phyloP scores from a whole-genome alignment of 2,888 invertebrate species.

The Physocephala rufipes region DNA sequence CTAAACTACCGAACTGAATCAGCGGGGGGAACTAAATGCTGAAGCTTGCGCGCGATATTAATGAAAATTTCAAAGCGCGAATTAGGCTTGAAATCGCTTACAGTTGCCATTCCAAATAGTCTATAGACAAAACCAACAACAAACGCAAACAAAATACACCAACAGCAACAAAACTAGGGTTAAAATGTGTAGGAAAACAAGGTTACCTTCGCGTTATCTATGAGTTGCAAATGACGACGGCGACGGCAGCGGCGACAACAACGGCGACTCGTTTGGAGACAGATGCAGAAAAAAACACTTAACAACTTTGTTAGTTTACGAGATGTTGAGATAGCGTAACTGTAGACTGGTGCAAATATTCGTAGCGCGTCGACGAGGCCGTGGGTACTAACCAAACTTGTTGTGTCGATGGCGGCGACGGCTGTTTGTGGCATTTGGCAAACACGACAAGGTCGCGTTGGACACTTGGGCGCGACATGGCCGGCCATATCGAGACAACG shows the following conservation, averaged over 20 bases:
- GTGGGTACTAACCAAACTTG: background rate
- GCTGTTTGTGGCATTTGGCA: constrained; percentile 44
- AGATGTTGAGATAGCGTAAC: constrained; percentile 15
- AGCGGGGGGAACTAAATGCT: background rate
- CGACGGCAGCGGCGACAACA: background rate
- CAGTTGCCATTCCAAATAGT: background rate
- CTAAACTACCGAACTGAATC: background rate
- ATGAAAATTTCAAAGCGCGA: constrained; percentile 5
- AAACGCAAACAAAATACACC: background rate
- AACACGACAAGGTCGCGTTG: constrained; percentile 45
- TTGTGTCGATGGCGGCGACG: background rate
- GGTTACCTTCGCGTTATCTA: constrained; percentile 9
- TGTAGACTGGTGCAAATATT: constrained; percentile 4
- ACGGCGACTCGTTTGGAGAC: constrained; percentile 10
- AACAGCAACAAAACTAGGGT: background rate
- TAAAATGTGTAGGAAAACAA: constrained; percentile 16
- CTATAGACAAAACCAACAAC: background rate
- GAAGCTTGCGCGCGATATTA: background rate
- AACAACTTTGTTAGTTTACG: constrained; percentile 18
- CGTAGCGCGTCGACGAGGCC: background rate
- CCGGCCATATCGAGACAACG: constrained; percentile 8
- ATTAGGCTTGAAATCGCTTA: background rate
- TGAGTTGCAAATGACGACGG: background rate
- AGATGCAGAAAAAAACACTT: constrained; percentile 20
- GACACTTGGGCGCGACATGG: constrained; percentile 14